Percentiles rank a stretch among this genome's conserved stretches.
Conservation (phyloP, 1,140 invertebrate genomes). For the Brachionus calyciflorus region DNA sequence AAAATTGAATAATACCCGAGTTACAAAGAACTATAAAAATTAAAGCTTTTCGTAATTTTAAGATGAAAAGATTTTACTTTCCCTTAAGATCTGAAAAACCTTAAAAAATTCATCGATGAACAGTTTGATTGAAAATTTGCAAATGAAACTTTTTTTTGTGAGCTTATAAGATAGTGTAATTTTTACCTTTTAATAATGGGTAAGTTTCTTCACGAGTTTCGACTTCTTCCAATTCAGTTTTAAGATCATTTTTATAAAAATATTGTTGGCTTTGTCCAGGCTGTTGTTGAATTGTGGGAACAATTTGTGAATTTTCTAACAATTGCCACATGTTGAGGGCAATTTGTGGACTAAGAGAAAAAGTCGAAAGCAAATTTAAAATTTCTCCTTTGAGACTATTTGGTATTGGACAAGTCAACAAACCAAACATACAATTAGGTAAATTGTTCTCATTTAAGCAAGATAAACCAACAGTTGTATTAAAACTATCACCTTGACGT, state of each 20-base stretch:
- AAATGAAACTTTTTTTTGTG: too few species aligned
- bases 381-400: constrained; percentile 79
- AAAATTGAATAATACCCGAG: too few species aligned
- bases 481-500: not conserved
- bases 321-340: constrained; percentile 78
- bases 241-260: constrained; percentile 48
- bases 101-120: too few species aligned
- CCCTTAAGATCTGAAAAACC: too few species aligned
- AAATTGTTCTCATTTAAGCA: constrained; percentile 37
- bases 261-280: not conserved
- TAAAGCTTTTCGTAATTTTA: too few species aligned
- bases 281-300: constrained; percentile 41
- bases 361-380: constrained; percentile 71
- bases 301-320: constrained; percentile 73
- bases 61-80: too few species aligned
- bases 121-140: too few species aligned
- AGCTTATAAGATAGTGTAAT: too few species aligned
- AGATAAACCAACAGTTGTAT: not conserved
- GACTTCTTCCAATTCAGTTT: constrained; percentile 70
- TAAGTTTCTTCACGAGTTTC: constrained; percentile 75
- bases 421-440: constrained; percentile 71
- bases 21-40: too few species aligned
- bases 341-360: constrained; percentile 72
- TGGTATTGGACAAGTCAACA: constrained; percentile 80
- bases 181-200: constrained; percentile 66